A percentile compares a stretch with the other conserved stretches of the same genome.
phyloP scores from a whole-genome alignment of 2,888 invertebrate genomes.

The Papilio elwesi region DNA sequence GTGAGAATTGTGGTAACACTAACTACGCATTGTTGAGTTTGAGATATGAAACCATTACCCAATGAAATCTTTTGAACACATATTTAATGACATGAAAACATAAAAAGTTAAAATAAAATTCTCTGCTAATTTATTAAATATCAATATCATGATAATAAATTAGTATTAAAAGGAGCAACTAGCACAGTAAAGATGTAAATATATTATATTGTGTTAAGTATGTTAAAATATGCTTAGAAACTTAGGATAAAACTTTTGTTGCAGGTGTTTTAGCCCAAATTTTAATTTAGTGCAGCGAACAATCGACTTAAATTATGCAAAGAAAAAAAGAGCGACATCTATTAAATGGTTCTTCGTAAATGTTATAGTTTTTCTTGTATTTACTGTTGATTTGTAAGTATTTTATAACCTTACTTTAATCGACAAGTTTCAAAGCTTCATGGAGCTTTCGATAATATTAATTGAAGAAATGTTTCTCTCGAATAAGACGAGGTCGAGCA shows the following conservation, averaged over 20 bases:
- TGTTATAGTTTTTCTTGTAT: slow-evolving; percentile 76
- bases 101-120: too few species aligned
- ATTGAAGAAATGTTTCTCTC: too few species aligned
- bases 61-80: too few species aligned
- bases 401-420: slow-evolving; percentile 20
- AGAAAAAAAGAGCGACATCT: slow-evolving; percentile 77
- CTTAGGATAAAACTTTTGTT: slow-evolving; percentile 20
- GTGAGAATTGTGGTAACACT: too few species aligned
- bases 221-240: not conserved
- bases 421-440: too few species aligned
- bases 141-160: not conserved
- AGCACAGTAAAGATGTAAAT: slow-evolving; percentile 4
- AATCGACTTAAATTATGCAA: slow-evolving; percentile 79
- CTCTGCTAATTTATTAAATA: too few species aligned
- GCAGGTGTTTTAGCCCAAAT: slow-evolving; percentile 63
- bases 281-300: slow-evolving; percentile 81
- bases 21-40: too few species aligned
- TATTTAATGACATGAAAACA: too few species aligned
- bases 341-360: slow-evolving; percentile 86
- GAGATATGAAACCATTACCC: too few species aligned
- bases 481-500: too few species aligned
- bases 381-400: slow-evolving; percentile 86
- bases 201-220: not conserved
- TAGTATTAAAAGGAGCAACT: not conserved
- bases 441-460: too few species aligned